Percentiles rank a stretch among this genome's conserved stretches.
phyloP scores from a whole-genome alignment of 1,140 invertebrate genomes.

The Ips typographus region DNA sequence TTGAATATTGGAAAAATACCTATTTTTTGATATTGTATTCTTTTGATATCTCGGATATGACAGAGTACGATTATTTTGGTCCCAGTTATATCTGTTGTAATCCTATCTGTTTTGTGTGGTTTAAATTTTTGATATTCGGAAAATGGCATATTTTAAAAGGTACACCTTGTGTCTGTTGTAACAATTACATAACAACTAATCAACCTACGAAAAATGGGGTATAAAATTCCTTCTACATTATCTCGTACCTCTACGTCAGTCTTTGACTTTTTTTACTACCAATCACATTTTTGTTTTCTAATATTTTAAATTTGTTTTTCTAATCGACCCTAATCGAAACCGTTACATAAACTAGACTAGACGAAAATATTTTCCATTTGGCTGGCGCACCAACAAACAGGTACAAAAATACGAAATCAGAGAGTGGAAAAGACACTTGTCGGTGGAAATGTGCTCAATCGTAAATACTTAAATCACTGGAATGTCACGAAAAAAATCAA shows the following conservation, averaged over 20 bases:
- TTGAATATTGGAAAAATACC: slow-evolving; percentile 26
- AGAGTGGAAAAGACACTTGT: slow-evolving; percentile 48
- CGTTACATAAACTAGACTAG: slow-evolving; percentile 22
- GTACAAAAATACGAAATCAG: slow-evolving; percentile 38
- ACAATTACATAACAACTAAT: neutral
- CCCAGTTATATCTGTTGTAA: slow-evolving; percentile 42
- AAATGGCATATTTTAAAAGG: slow-evolving; percentile 48
- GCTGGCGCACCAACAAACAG: slow-evolving; percentile 38
- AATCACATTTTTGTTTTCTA: slow-evolving; percentile 43
- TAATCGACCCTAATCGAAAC: slow-evolving; percentile 21
- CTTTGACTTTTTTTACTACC: slow-evolving; percentile 42
- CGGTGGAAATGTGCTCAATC: slow-evolving; percentile 41
- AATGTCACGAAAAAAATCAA: slow-evolving; percentile 14
- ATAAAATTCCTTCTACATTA: slow-evolving; percentile 33
- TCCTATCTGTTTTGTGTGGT: slow-evolving; percentile 26
- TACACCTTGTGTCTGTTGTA: neutral
- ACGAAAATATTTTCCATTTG: slow-evolving; percentile 17
- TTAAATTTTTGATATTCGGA: slow-evolving; percentile 31
- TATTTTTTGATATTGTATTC: slow-evolving; percentile 40
- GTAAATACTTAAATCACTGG: slow-evolving; percentile 3
- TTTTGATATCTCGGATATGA: slow-evolving; percentile 50
- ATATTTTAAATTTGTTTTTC: slow-evolving; percentile 14
- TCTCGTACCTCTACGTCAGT: slow-evolving; percentile 43
- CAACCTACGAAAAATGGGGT: slow-evolving; percentile 11
- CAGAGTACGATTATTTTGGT: slow-evolving; percentile 45